Conservation (phyloP, 2,797 vertebrate genomes). For the Halcyon leucocephala region DNA sequence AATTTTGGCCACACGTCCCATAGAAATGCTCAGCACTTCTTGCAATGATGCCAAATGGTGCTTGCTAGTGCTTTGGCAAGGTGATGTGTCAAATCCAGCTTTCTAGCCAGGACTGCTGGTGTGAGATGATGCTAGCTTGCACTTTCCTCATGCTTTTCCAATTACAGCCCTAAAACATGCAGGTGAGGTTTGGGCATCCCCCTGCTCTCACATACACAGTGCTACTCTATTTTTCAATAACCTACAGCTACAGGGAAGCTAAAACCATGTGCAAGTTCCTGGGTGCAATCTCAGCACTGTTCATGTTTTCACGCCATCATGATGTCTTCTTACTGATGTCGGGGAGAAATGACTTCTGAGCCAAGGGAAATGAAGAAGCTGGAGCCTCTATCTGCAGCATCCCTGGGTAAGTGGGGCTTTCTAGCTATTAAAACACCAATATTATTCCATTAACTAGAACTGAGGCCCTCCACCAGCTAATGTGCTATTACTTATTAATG, state of each 20-base stretch:
- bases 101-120: neutral
- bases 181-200: neutral
- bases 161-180: neutral
- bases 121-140: neutral
- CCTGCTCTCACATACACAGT: rapidly evolving
- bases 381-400: neutral
- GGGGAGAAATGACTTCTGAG: neutral
- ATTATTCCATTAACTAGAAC: neutral
- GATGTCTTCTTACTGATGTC: neutral
- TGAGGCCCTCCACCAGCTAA: neutral
- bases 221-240: neutral
- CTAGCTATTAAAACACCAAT: neutral
- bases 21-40: neutral
- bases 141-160: neutral
- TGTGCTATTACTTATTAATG: constrained; percentile 50
- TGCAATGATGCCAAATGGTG: neutral
- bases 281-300: neutral
- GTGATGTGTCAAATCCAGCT: neutral
- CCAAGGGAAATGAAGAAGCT: neutral
- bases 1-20: neutral
- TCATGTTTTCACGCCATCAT: neutral
- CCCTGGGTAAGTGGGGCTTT: neutral
- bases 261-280: neutral
- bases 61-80: neutral
- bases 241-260: neutral